Conservation (phyloP, 1,140 invertebrate genomes). For the Manduca sexta region DNA sequence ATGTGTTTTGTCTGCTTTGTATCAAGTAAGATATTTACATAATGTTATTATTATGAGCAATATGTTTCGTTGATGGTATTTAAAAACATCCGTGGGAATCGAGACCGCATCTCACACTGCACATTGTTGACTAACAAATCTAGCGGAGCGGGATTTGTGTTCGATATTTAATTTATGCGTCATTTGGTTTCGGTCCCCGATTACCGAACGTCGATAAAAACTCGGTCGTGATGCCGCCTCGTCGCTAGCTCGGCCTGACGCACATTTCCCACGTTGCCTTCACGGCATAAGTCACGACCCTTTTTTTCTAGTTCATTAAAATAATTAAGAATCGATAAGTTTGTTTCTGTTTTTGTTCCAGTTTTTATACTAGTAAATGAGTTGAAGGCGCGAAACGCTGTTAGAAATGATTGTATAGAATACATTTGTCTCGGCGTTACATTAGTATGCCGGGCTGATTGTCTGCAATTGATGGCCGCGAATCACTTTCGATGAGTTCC, state of each 20-base stretch:
- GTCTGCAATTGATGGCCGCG: too few species aligned
- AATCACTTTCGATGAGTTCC: too few species aligned
- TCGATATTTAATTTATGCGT: neutral
- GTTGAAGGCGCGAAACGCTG: too few species aligned
- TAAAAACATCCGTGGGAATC: conserved; percentile 8
- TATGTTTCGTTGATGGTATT: neutral
- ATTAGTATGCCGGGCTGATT: too few species aligned
- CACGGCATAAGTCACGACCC: conserved; percentile 25
- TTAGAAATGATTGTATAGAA: too few species aligned
- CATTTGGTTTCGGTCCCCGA: conserved; percentile 1
- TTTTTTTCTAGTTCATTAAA: conserved; percentile 9
- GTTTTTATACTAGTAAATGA: neutral
- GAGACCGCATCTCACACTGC: neutral
- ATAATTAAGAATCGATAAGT: conserved; percentile 9
- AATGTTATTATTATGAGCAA: neutral
- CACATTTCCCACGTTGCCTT: conserved; percentile 34
- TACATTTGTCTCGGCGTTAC: too few species aligned
- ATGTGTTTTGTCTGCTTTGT: conserved; percentile 4
- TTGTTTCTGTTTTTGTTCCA: neutral
- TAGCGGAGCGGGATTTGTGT: conserved; percentile 3
- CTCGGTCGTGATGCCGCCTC: conserved; percentile 24
- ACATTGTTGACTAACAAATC: neutral
- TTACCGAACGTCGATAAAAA: conserved; percentile 32
- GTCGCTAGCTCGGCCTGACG: conserved; percentile 14
- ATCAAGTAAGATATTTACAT: conserved; percentile 8